Evolutionary conservation across 2,113 vertebrate genomes (phyloP).

Genomic region (Centrocercus urophasianus): DNA sequence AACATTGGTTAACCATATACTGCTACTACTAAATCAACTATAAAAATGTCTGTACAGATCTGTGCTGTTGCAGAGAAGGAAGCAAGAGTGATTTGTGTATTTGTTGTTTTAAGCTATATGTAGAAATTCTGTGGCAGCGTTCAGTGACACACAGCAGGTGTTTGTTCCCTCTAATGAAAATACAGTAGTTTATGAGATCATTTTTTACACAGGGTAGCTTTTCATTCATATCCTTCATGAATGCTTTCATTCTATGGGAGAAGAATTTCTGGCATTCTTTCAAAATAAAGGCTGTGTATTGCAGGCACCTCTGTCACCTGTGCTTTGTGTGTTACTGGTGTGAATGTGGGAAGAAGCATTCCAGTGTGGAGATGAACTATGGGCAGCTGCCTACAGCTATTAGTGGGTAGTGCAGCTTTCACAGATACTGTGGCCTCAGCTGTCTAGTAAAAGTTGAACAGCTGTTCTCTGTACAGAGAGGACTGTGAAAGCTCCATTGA

Average conservation of each 20-base stretch:
- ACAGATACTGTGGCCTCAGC: slow-evolving; percentile 84
- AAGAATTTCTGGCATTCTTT: slow-evolving; percentile 50
- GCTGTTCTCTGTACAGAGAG: slow-evolving; percentile 86
- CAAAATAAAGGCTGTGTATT: not conserved
- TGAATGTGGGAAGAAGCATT: slow-evolving; percentile 58
- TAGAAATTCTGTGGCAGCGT: not conserved
- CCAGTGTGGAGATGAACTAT: slow-evolving; percentile 78
- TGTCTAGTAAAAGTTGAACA: slow-evolving; percentile 92
- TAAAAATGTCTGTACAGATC: not conserved
- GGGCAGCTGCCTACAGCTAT: slow-evolving; percentile 84
- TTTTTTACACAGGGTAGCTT: slow-evolving; percentile 37
- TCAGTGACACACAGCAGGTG: slow-evolving; percentile 34
- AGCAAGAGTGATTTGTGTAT: not conserved
- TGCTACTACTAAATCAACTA: not conserved
- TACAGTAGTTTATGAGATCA: not conserved
- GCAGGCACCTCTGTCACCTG: slow-evolving; percentile 69
- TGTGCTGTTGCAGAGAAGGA: not conserved
- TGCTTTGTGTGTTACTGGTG: slow-evolving; percentile 59
- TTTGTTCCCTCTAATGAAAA: slow-evolving; percentile 32
- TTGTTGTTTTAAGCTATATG: not conserved
- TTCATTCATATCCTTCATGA: slow-evolving; percentile 49
- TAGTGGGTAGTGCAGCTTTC: slow-evolving; percentile 78
- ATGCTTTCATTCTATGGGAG: slow-evolving; percentile 41
- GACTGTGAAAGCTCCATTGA: slow-evolving; percentile 86
- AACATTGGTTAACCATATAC: not conserved